A percentile compares a stretch with the other conserved stretches of the same genome.
These are phyloP conservation scores for Montipora sp. DNA, from an alignment of 64 coral and sea anemone genomes.

Conservation along the genomic window DNA sequence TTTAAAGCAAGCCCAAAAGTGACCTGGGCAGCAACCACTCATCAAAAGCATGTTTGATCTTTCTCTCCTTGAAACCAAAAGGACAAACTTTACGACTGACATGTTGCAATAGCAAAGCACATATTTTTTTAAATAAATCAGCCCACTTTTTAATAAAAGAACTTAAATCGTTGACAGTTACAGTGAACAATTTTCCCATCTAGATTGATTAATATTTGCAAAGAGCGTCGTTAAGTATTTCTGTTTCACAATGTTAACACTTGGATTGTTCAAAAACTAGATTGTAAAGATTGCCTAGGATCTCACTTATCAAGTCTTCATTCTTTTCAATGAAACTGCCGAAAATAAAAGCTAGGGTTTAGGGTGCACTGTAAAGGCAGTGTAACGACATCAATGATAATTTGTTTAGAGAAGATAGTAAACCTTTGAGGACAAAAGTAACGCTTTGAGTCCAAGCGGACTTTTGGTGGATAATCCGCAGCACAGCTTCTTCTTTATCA, in stretches of 20 bases:
- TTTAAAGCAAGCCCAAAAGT: neutral
- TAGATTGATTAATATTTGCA: neutral
- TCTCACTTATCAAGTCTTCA: too few species aligned
- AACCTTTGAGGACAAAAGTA: neutral
- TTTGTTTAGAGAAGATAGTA: neutral
- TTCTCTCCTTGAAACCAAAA: neutral
- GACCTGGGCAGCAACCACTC: neutral
- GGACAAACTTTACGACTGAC: neutral
- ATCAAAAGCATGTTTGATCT: neutral
- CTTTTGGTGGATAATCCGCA: too few species aligned
- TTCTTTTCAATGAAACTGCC: neutral
- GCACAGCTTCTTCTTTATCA: neutral
- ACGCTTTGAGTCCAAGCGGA: neutral
- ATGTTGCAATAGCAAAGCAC: too few species aligned
- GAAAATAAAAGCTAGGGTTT: neutral
- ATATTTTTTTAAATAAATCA: neutral
- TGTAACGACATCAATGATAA: too few species aligned
- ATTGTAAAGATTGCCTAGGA: too few species aligned
- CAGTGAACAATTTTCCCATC: neutral
- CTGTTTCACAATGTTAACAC: neutral
- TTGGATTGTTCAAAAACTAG: too few species aligned
- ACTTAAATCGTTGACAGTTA: neutral
- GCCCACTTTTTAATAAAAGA: neutral
- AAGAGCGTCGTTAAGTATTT: neutral
- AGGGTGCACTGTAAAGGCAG: too few species aligned